These are phyloP conservation scores for Helobdella robusta DNA, from an alignment of 2,888 invertebrate species.

Conservation along the genomic window DNA sequence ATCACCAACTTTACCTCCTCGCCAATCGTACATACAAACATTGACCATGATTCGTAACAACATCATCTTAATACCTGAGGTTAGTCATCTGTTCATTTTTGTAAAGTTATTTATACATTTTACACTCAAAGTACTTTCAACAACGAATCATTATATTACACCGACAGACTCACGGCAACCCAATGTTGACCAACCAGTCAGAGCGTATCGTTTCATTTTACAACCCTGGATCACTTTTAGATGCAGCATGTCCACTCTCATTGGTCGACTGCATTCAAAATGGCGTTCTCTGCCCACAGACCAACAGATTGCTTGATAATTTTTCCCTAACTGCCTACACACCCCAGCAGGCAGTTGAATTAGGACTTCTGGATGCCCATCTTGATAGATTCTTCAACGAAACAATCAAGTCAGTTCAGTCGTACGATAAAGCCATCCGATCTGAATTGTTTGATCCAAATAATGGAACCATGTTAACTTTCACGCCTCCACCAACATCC, in stretches of 20 bases:
- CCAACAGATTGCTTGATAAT: neutral
- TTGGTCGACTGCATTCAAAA: conserved; percentile 18
- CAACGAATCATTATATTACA: no score
- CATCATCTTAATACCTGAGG: no score
- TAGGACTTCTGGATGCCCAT: conserved; percentile 10
- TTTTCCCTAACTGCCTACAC: conserved; percentile 14
- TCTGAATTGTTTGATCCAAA: conserved; percentile 1
- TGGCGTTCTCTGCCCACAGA: neutral
- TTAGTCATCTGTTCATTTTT: no score
- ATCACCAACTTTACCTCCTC: neutral
- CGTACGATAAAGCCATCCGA: conserved; percentile 9
- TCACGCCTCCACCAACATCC: no score
- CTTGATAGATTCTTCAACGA: conserved; percentile 21
- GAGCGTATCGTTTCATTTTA: conserved; percentile 18
- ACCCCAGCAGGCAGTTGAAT: conserved; percentile 12
- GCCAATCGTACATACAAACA: neutral
- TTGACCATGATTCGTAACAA: no score
- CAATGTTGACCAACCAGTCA: conserved; percentile 4
- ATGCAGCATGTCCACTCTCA: conserved; percentile 21
- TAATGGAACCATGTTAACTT: neutral
- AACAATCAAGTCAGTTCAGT: neutral
- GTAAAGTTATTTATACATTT: no score
- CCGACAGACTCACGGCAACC: conserved; percentile 18
- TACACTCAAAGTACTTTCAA: no score
- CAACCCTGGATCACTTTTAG: conserved; percentile 17